Base-by-base conservation (phyloP, 2,113 vertebrate species). In the Salvelinus namaycush region DNA sequence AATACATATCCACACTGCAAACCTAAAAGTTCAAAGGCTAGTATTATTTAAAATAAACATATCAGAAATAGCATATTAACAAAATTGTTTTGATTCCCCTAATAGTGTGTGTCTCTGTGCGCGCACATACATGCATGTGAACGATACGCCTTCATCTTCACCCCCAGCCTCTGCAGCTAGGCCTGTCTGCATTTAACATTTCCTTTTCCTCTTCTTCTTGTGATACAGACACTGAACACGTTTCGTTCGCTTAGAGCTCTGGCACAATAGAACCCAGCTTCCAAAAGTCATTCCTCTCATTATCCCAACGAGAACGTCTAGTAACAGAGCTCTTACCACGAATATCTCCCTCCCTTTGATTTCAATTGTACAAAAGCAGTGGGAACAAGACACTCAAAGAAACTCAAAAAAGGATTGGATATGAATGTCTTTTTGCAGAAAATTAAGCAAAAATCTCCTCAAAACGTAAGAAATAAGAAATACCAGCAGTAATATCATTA, bases 281-380 rank as follows among this genome's bases (percentile, higher is more conserved):
- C 27, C 65, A 67, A 67, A 67, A 27, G 65, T 67, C 65, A 31
- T 31, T 67, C 7, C 27, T 67, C 27, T 67, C 24, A 67, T 67
- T 67, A 67, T 67, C 24, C 26, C 26, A 67, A 67, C 31, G 65
- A 31, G 26, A 31, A 27, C 5, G 16, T 66, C n/a, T 66, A 66
- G 20, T 57, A 31, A 67, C 24, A 31, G 65, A 12, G 16, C 65
- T 67, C 65, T 31, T 14, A 67, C 65, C 26, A 26, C 5, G 5
- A 29, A 67, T 29, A 39, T 34, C 12, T n/a, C 9, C 29, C 14
- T 67, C 5, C 65, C 29, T 39, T 34, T 39, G 29, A n/a, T 39
- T 62, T 24, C n/a, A 22, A 9, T 62, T n/a, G 59, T 24, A 62
- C 59, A n/a, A 7, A 68, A 68, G 20, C 29, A 18, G 67, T 9